Conservation (phyloP, 2,797 vertebrate species). For the Sebastes matsubarae region DNA sequence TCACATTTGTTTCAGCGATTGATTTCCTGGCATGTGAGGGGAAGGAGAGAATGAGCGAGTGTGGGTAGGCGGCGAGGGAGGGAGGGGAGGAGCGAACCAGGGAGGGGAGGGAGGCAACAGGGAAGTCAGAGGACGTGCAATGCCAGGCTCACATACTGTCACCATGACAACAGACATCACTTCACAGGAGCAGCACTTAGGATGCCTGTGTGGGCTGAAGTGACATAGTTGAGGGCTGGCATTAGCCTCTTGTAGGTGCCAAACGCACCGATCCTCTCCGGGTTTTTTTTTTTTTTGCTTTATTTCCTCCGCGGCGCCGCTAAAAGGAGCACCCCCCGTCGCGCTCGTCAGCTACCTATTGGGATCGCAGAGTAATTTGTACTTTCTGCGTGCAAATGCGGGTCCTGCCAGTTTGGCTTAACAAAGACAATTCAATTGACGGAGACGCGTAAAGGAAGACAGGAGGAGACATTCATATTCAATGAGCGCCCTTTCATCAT, state of each 20-base stretch:
- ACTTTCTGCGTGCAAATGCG: conserved; percentile 56
- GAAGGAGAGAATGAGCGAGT: conserved; percentile 62
- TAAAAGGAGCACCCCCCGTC: conserved; percentile 36
- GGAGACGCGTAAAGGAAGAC: conserved; percentile 43
- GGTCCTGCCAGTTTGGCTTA: conserved; percentile 73
- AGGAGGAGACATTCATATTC: conserved; percentile 67
- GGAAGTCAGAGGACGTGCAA: conserved; percentile 71
- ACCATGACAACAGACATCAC: conserved; percentile 87
- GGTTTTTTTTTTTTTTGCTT: conserved; percentile 7
- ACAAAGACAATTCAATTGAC: conserved; percentile 67
- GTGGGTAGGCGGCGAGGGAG: conserved; percentile 45
- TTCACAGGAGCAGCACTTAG: conserved; percentile 79
- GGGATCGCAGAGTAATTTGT: conserved; percentile 63
- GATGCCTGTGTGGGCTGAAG: conserved; percentile 81
- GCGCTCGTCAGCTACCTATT: conserved; percentile 47
- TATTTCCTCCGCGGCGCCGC: conserved; percentile 13
- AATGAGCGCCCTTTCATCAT: conserved; percentile 69
- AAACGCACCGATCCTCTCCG: conserved; percentile 45
- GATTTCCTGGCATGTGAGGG: conserved; percentile 72
- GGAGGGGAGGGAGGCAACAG: conserved; percentile 34
- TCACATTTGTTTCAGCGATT: conserved; percentile 78
- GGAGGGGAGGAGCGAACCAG: conserved; percentile 4
- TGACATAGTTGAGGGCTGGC: conserved; percentile 73
- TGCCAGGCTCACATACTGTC: conserved; percentile 76
- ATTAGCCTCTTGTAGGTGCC: conserved; percentile 73